Evolutionary conservation across 2,113 vertebrate species (phyloP), one percentile per base, ranked within the genome.

Genomic region (Sceloporus tristichus): DNA sequence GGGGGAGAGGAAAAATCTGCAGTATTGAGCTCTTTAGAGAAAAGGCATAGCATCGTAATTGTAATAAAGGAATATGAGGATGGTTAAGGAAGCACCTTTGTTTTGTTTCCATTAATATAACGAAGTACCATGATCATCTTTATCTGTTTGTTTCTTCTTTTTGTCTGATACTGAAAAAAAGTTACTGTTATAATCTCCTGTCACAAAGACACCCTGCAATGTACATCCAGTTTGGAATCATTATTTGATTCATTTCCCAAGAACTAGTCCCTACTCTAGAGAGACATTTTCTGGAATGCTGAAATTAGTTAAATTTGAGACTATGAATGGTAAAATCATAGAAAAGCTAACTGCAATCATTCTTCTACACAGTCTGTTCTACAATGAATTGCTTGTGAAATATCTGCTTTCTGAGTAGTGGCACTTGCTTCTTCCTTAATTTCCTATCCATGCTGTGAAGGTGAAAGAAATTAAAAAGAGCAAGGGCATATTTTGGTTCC

Each of bases 391-490:
- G 27, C 34, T 87, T 81, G 68, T 73, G 68, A 87, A 74, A 87
- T 80, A 68, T 34, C 68, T 59, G 53, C 34, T 73, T 87, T 80
- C 73, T 23, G 29, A 73, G 80, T 29, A 42, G 14, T 73, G 68
- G 8, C 48, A 80, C 53, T 80, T 87, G 66, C 65, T 73, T 48
- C 53, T 73, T 14, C 77, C 48, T 81, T 74, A 78, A 87, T 80
- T 87, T 82, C 18, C 56, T 34, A 82, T 82, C 34, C 56, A 25
- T 65, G 21, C 27, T 9, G 40, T 42, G 59, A 34, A 48, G 73
- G 68, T 13, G 86, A 89, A 79, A 59, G 10, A 4, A 79, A 88
- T 90, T 79, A 86, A 83, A 19, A 14, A 86, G 56, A 65, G n/a
- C 19, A 89, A 74, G 40, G 88, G 59, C 54, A 38, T 80, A 65